Conservation (phyloP, 2,113 vertebrate species). For the Smithornis capensis region DNA sequence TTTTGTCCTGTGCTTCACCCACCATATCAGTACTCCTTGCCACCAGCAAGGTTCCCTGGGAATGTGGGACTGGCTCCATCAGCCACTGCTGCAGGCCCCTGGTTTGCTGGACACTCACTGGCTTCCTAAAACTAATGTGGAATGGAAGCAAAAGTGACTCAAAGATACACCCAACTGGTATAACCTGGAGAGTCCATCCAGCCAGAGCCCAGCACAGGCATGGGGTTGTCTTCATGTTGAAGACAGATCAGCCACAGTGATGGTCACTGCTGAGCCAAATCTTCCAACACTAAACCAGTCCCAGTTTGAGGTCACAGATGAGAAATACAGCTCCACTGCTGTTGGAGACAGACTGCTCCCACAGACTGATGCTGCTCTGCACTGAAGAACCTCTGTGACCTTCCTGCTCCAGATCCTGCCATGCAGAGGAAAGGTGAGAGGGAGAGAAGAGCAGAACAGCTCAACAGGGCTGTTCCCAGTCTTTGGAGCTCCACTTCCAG, state of each 20-base stretch:
- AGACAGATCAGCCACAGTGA: neutral
- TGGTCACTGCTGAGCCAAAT: neutral
- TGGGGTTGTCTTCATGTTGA: neutral
- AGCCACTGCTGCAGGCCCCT: neutral
- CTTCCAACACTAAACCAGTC: neutral
- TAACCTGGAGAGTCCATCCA: neutral
- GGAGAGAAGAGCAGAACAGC: neutral
- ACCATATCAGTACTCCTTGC: no score
- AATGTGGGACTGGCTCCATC: accelerated
- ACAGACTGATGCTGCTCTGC: neutral
- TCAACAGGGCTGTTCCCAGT: neutral
- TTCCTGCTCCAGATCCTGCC: neutral
- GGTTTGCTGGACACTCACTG: neutral
- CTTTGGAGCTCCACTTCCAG: neutral
- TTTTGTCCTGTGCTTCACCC: neutral
- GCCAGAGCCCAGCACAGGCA: neutral
- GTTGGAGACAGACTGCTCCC: neutral
- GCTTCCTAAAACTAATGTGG: neutral
- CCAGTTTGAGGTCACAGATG: neutral
- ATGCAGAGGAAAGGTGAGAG: neutral
- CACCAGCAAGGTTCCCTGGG: neutral
- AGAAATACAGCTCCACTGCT: neutral
- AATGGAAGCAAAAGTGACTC: neutral
- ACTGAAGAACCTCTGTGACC: neutral
- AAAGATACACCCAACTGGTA: neutral